Base-by-base conservation (phyloP, 2,888 invertebrate genomes). In the Lasioglossum oenotherae region DNA sequence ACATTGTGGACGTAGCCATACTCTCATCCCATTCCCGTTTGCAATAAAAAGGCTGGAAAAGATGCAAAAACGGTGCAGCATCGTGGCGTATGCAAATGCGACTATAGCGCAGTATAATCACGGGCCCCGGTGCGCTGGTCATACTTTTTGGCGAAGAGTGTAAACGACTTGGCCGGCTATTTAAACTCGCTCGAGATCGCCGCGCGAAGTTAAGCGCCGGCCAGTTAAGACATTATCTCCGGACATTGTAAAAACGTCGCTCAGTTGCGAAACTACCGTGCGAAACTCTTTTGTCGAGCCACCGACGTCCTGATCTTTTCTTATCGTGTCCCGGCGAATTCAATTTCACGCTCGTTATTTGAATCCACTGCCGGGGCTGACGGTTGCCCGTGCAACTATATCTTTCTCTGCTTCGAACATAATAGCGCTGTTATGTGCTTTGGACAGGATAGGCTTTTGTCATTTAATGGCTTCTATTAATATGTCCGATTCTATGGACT, bases 201-300 rank as follows among this genome's bases (percentile, higher is more conserved):
- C 84, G 90, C 80, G 87, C 86, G 80, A 90, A 90, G 87, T 67
- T 27, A 27, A 60, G 84, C 80, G 78, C 41, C 79, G 80, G 76
- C 64, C 90, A 81, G 91, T 90, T 90, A 88, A 90, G 90, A 91
- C 90, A 91, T 90, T 90, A 90, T 90, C 88, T 86, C 72, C 82
- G 78, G 60, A 27, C 82, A 82, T 84, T 87, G 89, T 74, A 82
- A 90, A 89, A 89, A 90, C 86, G 67, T 80, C 41, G 69, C 89
- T 27, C 27, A 64, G 81, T 87, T 87, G 38, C 86, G 87, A 90
- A 90, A 90, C 84, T 31, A 19, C 67, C 67, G 35, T 67, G 73
- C 49, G 71, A n/a, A 67, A 73, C 72, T 75, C 57, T 44, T 38
- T 69, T 60, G 69, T 74, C 72, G 78, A 57, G 76, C 31, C n/a